Evolutionary conservation across 2,113 vertebrate species (phyloP), one percentile per base, ranked within the genome.

Genomic region (Protomyctophum bolini): DNA sequence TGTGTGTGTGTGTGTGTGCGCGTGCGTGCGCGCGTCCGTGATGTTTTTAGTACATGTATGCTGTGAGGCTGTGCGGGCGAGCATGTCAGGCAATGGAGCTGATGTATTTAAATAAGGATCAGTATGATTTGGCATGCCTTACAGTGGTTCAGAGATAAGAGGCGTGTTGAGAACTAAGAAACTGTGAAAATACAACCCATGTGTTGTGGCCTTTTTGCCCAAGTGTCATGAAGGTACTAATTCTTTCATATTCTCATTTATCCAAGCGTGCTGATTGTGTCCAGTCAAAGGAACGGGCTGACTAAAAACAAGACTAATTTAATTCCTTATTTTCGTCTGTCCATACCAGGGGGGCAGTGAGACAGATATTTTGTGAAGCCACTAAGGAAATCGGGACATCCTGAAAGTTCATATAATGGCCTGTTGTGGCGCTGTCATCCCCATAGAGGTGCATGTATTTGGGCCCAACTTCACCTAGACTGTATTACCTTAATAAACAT

Each of bases 71-170:
- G 70, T 79, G 78, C 70, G 82, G 83, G 84, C 68, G 78, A 88
- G 80, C n/a, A 55, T 81, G 80, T 83, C 83, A 81, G 68, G 56
- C 33, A 58, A 77, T 8, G 12, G 50, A 41, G 83, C 2, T 72
- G 71, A 89, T 88, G 41, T 76, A 82, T 81, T 87, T 85, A 81
- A 75, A 83, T 72, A 80, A 68, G 79, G 70, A 80, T 86, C 82
- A 76, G 74, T 82, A 63, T 84, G 76, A 81, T 83, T 76, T 9
- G 72, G 81, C 79, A 70, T 79, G 72, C 61, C 66, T 78, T 80
- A 79, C 74, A 75, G 65, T 46, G 50, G 61, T 8, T 70, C 66
- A 70, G 57, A 78, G 81, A 89, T 84, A 82, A 81, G 72, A 83
- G 58, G 66, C 45, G 41, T 21, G 47, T 52, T 54, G 68, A 83